Base-by-base conservation (phyloP, 2,797 vertebrate genomes). In the Clarias laeviceps region DNA sequence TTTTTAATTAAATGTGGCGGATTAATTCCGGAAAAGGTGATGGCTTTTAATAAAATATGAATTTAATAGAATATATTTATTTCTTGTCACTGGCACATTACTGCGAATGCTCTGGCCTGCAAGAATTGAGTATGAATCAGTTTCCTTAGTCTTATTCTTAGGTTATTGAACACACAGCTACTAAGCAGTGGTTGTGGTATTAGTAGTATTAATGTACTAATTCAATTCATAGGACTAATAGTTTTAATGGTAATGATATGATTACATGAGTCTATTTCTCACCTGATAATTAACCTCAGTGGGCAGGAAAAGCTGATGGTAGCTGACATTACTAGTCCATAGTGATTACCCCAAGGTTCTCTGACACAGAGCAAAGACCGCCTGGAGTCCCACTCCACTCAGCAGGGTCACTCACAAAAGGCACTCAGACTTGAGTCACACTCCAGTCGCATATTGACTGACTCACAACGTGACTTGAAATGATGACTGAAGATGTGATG, bases 401-500 rank as follows among this genome's bases (percentile, higher is more conserved):
- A 64, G 61, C 37, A n/a, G 17, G 17, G 5, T 50, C n/a, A 65
- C 62, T 80, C 37, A 80, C 50, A 80, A 65, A 65, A 80, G 61
- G 8, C 37, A 50, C 24, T 65, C 78, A 45, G 78, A 80, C 24
- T 50, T 65, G 15, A 80, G 78, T 45, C 40, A 80, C 32, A 50
- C 37, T 65, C n/a, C 8, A 45, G 32, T 61, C 1, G 12, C 24
- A 27, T 80, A 59, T n/a, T n/a, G 59, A 27, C 24, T 80, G 78
- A 80, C 78, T 65, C 61, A 80, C n/a, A 18, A 20, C 15, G 5
- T 65, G n/a, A 80, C 37, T 8, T 64, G 24, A 29, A 40, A 45
- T 80, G n/a, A 45, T 64, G 74, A n/a, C 29, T 77, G 17, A 34
- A 61, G 56, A 78, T 78, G 76, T 78, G 32, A 59, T 14, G 37